Percentiles rank a stretch among this genome's conserved stretches.
Evolutionary conservation across 2,888 invertebrate species (phyloP).

Genomic region (Lamproptera curius): DNA sequence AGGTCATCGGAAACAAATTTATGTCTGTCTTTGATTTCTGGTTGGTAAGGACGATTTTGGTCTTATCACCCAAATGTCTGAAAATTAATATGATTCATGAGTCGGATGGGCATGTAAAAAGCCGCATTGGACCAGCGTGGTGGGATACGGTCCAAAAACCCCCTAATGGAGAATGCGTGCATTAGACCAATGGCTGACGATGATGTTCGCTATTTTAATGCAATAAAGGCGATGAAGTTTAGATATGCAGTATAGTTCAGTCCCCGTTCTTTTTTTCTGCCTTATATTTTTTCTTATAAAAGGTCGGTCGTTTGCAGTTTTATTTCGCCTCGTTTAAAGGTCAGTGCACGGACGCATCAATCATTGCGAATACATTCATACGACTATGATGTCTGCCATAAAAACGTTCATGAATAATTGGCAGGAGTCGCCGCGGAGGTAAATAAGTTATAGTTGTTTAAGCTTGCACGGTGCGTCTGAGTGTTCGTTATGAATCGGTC

Average conservation of each 20-base stretch:
- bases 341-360: slow-evolving; percentile 3
- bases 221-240: too few relatives aligned
- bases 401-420: not conserved
- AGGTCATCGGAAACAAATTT: too few relatives aligned
- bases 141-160: too few relatives aligned
- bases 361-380: slow-evolving; percentile 2
- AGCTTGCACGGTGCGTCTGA: too few relatives aligned
- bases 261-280: not conserved
- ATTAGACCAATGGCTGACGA: not conserved
- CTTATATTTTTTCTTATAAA: not conserved
- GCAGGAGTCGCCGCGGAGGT: not conserved
- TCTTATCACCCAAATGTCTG: not conserved
- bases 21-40: not conserved
- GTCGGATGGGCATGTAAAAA: too few relatives aligned
- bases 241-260: too few relatives aligned
- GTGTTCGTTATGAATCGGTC: too few relatives aligned
- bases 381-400: not conserved
- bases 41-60: not conserved
- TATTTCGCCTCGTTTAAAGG: slow-evolving; percentile 10
- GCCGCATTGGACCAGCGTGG: too few relatives aligned
- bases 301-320: not conserved
- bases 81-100: too few relatives aligned
- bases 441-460: too few relatives aligned
- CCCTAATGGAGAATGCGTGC: too few relatives aligned
- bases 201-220: not conserved